phyloP scores from a whole-genome alignment of 2,888 invertebrate species.

The Xiphydria camelus region DNA sequence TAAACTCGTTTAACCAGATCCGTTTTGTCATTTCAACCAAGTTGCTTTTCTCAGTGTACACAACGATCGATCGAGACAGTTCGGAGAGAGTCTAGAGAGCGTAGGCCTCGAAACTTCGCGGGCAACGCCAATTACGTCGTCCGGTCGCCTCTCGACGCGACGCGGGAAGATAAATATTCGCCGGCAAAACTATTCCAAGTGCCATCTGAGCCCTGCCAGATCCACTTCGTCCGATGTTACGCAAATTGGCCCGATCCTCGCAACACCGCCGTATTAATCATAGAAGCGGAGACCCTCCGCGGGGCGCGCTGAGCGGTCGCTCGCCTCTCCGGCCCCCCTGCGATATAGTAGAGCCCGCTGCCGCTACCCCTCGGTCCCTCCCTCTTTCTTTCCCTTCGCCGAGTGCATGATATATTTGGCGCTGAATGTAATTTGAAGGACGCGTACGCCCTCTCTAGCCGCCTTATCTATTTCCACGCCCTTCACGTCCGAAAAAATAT shows the following conservation, averaged over 20 bases:
- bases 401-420: constrained; percentile 32
- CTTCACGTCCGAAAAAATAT: constrained; percentile 3
- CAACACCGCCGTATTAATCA: constrained; percentile 42
- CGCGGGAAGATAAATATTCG: constrained; percentile 26
- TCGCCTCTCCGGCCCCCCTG: background rate
- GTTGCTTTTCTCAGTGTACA: no score
- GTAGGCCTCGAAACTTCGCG: no score
- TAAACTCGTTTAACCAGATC: no score
- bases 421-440: constrained; percentile 31
- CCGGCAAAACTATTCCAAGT: constrained; percentile 20
- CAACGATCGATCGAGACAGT: no score
- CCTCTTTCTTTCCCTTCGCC: no score
- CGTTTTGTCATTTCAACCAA: no score
- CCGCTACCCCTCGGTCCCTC: no score
- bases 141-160: no score
- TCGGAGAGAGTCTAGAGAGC: no score
- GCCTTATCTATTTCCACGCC: background rate
- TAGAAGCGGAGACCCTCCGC: constrained; percentile 22
- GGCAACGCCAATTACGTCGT: no score
- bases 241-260: constrained; percentile 38
- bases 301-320: background rate
- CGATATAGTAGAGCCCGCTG: no score
- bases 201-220: constrained; percentile 29
- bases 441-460: constrained; percentile 4
- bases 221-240: constrained; percentile 37